These are phyloP conservation scores for Trialeurodes vaporariorum DNA, from an alignment of 1,140 invertebrate genomes.

Conservation along the genomic window DNA sequence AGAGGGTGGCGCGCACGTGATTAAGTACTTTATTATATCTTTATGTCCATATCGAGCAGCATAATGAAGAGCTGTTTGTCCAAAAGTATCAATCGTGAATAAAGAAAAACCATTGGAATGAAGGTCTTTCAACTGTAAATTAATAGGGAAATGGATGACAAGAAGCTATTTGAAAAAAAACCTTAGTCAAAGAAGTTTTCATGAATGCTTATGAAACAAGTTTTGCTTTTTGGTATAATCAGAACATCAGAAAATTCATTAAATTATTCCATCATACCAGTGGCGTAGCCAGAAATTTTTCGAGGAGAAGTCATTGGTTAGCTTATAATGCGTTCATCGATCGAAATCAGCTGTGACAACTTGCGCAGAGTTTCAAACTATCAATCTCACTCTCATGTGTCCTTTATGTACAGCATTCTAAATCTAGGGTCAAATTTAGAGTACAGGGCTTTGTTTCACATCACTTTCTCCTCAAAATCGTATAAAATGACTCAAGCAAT, in stretches of 20 bases:
- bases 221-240: not conserved
- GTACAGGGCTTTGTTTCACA: too few relatives aligned
- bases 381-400: too few relatives aligned
- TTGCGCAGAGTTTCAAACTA: too few relatives aligned
- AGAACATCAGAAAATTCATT: not conserved
- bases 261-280: too few relatives aligned
- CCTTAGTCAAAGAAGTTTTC: not conserved
- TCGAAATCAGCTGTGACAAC: too few relatives aligned
- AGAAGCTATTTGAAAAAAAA: constrained; percentile 10
- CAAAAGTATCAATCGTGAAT: constrained; percentile 68
- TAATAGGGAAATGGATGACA: not conserved
- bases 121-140: constrained; percentile 59
- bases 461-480: too few relatives aligned
- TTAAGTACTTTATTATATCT: constrained; percentile 79
- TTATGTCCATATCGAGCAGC: constrained; percentile 76
- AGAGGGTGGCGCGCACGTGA: constrained; percentile 66
- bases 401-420: too few relatives aligned
- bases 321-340: too few relatives aligned
- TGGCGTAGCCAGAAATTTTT: too few relatives aligned
- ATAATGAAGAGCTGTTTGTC: constrained; percentile 82
- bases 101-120: constrained; percentile 73
- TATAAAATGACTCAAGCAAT: too few relatives aligned
- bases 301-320: too few relatives aligned
- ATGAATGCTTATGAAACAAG: not conserved
- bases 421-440: too few relatives aligned